Evolutionary conservation across 2,888 invertebrate genomes (phyloP), one percentile per base, ranked within the genome.

Genomic region (Nineta flava): DNA sequence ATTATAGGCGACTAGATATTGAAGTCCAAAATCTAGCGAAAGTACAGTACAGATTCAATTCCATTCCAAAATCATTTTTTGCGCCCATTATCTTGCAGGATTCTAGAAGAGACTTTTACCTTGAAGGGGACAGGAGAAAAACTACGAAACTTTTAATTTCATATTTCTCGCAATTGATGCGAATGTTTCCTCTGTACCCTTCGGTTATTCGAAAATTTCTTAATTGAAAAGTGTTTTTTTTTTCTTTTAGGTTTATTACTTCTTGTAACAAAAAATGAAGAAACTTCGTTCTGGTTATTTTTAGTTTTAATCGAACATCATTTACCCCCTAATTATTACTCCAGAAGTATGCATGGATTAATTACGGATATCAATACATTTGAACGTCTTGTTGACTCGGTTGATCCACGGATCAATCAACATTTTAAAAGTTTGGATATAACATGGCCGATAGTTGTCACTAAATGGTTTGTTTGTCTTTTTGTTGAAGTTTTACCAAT

Each of bases 391-490:
- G 80, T 94, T 56, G 85, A 84, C 64, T 72, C 81, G 56, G 83
- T 84, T 65, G 78, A 83, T 60, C 92, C 93, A 9, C 79, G 81
- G 59, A 79, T 94, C 5, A 79, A 87, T 66, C 74, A 78, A 54
- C 88, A 91, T 65, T 79, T 94, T 55, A 80, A 81, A 57, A 75
- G 77, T 58, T 69, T 88, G 58, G 90, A 87, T 51, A 75, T 93
- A 58, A 87, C 90, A 12, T 93, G 92, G 86, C 83, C 90, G 49
- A 83, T 94, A 51, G 83, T 93, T 58, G 83, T 86, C 26, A 92
- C 92, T 51, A 95, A 94, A 70, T 95, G 94, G 94, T 93, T 95
- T 64, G 85, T 95, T 58, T 95, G 94, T 63, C 72, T 94, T 47
- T 94, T 85, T 68, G 87, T 90, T 48, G 94, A 95, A 72, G 92